These are phyloP conservation scores for Eubucco bourcierii DNA, from an alignment of 2,113 vertebrate genomes.

Conservation along the genomic window DNA sequence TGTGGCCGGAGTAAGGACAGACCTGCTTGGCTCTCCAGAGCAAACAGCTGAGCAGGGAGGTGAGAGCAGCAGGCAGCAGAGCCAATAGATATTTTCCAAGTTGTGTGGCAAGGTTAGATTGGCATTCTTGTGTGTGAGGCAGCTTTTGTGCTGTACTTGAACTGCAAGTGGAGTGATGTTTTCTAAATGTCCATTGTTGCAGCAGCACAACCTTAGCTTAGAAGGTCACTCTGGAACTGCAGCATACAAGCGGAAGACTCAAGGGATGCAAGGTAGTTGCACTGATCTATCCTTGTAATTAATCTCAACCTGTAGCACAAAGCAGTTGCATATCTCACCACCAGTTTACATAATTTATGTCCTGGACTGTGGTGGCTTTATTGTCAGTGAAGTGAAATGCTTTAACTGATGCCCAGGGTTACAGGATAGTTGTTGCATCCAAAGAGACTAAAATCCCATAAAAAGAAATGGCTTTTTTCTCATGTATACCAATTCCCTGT, in stretches of 20 bases:
- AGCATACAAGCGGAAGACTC: neutral
- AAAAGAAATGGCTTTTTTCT: neutral
- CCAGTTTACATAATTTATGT: neutral
- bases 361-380: neutral
- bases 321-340: accelerated
- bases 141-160: neutral
- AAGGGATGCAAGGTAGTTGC: neutral
- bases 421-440: neutral
- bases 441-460: neutral
- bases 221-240: neutral
- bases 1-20: neutral
- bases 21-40: neutral
- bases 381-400: neutral
- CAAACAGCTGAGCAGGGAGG: neutral
- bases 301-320: neutral
- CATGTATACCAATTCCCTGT: neutral
- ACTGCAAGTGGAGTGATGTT: too few species aligned
- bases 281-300: neutral
- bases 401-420: neutral
- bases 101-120: too few species aligned
- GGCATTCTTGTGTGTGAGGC: accelerated
- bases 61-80: neutral
- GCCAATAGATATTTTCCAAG: neutral
- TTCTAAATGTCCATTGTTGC: neutral
- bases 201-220: neutral